Conservation (phyloP, 2,113 vertebrate genomes). For the Pantherophis guttatus region DNA sequence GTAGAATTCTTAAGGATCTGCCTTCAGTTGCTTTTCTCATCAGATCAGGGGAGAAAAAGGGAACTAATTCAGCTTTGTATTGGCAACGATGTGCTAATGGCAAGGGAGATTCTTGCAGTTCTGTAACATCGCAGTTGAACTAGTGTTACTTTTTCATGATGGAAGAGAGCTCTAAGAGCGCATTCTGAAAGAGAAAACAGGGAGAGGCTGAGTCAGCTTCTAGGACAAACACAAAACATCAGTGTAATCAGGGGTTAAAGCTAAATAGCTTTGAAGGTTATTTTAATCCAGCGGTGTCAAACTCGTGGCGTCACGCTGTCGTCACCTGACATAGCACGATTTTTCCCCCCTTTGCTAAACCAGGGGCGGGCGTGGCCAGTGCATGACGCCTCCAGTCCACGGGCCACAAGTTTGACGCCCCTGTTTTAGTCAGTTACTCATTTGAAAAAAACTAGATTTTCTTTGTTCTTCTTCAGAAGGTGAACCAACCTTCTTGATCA, state of each 20-base stretch:
- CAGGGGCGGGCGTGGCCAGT: too few species aligned
- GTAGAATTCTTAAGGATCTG: background rate
- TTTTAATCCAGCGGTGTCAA: background rate
- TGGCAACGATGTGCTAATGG: slow-evolving; percentile 9
- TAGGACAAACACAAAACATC: slow-evolving; percentile 12
- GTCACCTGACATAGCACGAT: too few species aligned
- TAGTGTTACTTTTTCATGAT: slow-evolving; percentile 92
- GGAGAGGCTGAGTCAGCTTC: slow-evolving; percentile 32
- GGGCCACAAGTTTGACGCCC: too few species aligned
- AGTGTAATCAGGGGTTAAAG: background rate
- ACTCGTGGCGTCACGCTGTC: too few species aligned
- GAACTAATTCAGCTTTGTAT: slow-evolving; percentile 22
- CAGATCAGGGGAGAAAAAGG: background rate
- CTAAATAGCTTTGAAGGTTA: background rate
- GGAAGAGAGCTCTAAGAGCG: slow-evolving; percentile 92
- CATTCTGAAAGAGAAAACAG: slow-evolving; percentile 79
- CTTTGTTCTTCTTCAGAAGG: background rate
- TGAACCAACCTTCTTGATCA: background rate
- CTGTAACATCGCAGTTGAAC: slow-evolving; percentile 39
- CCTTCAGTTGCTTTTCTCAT: background rate
- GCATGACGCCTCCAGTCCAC: too few species aligned
- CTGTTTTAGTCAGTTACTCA: background rate
- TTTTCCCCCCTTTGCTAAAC: too few species aligned
- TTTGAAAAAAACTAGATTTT: background rate
- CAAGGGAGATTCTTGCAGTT: background rate